Conservation (phyloP, 2,113 vertebrate genomes). For the Phasianus colchicus region DNA sequence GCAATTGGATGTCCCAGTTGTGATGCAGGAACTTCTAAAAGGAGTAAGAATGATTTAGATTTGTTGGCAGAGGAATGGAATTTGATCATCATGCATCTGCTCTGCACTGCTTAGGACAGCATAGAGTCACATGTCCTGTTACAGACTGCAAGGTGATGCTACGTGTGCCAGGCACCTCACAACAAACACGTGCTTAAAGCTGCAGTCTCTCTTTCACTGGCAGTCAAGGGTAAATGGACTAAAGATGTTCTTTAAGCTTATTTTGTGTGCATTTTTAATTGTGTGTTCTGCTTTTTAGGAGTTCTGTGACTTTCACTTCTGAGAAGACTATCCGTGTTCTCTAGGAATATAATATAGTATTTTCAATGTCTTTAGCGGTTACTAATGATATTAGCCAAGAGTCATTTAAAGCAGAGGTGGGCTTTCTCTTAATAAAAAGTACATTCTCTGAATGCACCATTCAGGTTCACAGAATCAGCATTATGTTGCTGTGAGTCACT, state of each 20-base stretch:
- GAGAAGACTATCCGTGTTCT: background rate
- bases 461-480: background rate
- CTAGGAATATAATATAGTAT: background rate
- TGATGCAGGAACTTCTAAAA: background rate
- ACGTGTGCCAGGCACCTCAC: too few relatives aligned
- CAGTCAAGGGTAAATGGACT: background rate
- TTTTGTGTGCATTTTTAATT: background rate
- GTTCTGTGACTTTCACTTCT: background rate
- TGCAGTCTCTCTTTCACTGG: background rate
- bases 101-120: background rate
- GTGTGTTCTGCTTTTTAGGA: background rate
- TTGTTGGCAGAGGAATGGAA: background rate
- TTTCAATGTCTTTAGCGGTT: background rate
- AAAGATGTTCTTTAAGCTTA: background rate
- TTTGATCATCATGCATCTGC: accelerated
- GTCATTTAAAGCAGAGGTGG: background rate
- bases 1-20: background rate
- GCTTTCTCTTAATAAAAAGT: background rate
- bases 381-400: background rate
- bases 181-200: background rate
- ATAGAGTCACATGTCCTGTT: background rate
- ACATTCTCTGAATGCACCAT: background rate
- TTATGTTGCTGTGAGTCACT: background rate
- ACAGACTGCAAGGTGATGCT: background rate
- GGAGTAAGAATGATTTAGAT: background rate